These are phyloP conservation scores for Orthonychiurus folsomi DNA, from an alignment of 2,888 invertebrate genomes.

Conservation along the genomic window DNA sequence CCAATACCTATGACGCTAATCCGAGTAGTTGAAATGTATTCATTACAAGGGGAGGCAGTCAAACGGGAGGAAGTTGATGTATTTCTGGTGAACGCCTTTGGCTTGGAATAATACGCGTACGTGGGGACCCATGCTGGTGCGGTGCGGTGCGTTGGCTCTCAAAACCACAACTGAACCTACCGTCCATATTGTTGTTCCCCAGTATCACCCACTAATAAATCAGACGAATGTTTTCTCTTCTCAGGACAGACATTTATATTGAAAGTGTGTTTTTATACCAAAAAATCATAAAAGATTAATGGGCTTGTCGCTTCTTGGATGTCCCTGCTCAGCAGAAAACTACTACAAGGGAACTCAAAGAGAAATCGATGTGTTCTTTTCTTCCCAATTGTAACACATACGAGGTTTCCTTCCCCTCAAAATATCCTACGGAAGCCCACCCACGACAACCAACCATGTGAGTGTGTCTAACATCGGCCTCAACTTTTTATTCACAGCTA, in stretches of 20 bases:
- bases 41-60: not conserved
- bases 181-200: no score
- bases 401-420: not conserved
- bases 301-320: conserved; percentile 19
- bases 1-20: not conserved
- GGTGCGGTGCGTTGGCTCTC: conserved; percentile 5
- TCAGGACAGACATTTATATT: conserved; percentile 30
- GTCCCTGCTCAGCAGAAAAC: not conserved
- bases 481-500: no score
- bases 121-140: not conserved
- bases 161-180: no score
- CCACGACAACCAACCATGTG: not conserved
- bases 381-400: no score
- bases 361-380: conserved; percentile 5
- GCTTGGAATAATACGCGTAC: not conserved
- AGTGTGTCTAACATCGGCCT: no score
- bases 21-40: not conserved
- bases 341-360: not conserved
- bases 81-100: not conserved
- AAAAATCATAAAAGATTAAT: conserved; percentile 30
- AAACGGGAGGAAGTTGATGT: not conserved
- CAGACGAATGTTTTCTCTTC: conserved; percentile 15
- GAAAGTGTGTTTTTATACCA: conserved; percentile 23
- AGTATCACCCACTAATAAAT: conserved; percentile 21
- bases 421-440: no score